phyloP scores from a whole-genome alignment of 2,113 vertebrate species.

The Paradoxurus hermaphroditus region DNA sequence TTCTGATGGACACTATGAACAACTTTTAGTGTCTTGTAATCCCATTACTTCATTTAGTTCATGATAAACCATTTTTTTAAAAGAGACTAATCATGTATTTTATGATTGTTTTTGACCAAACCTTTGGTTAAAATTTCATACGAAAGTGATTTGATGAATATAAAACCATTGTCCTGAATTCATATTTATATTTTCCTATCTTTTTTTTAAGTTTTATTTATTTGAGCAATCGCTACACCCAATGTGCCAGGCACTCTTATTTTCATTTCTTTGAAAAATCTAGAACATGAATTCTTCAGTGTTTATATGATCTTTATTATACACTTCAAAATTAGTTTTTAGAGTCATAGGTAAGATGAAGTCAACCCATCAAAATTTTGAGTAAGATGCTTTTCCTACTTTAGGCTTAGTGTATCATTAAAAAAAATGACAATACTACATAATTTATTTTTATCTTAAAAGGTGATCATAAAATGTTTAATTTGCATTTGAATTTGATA shows the following conservation, averaged over 20 bases:
- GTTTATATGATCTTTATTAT: background rate
- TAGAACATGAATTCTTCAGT: background rate
- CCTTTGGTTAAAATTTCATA: background rate
- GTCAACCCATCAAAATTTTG: background rate
- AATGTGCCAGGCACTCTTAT: background rate
- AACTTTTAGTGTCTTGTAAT: background rate
- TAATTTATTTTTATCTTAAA: background rate
- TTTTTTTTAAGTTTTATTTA: background rate
- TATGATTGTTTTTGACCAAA: background rate
- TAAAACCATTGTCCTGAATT: background rate
- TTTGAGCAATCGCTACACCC: background rate
- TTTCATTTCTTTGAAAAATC: background rate
- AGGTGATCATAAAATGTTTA: background rate
- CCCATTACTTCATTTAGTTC: background rate
- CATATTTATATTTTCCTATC: background rate
- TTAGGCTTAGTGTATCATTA: background rate
- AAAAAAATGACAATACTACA: background rate
- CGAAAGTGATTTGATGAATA: background rate
- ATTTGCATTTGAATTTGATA: background rate
- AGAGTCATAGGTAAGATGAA: background rate
- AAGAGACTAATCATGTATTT: background rate
- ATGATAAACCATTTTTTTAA: background rate
- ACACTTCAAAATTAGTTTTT: background rate
- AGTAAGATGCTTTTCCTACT: background rate
- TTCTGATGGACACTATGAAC: background rate